Conservation (phyloP, 2,113 vertebrate species). For the Oncorhynchus keta region DNA sequence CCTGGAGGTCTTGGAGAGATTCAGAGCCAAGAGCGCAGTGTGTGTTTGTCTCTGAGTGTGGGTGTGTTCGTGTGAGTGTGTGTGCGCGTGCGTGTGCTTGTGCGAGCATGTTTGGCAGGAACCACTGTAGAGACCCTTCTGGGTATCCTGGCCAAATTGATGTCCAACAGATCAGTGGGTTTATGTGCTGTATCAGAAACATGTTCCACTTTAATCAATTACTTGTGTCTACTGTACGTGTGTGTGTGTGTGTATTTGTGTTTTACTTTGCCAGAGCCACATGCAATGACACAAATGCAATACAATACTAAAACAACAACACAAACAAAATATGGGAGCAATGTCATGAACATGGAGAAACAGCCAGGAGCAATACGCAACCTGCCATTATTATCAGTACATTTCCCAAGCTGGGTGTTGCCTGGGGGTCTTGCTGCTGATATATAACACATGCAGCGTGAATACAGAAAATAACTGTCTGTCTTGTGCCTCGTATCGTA, state of each 20-base stretch:
- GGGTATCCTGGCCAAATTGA: conserved; percentile 24
- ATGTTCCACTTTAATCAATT: conserved; percentile 13
- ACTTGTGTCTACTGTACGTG: background rate
- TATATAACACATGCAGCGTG: background rate
- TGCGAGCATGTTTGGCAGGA: conserved; percentile 5
- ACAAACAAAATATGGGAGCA: too few relatives aligned
- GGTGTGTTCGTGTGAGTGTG: background rate
- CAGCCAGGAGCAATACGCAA: background rate
- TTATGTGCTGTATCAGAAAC: conserved; percentile 23
- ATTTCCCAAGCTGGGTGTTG: background rate
- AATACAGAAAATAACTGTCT: background rate
- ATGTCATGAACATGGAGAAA: too few relatives aligned
- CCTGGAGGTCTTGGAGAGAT: background rate
- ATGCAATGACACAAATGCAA: background rate
- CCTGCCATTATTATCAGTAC: background rate
- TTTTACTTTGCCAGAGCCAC: background rate
- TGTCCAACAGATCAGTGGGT: conserved; percentile 23
- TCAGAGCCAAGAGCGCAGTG: background rate
- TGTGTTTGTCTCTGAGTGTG: background rate
- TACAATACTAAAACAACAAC: too few relatives aligned
- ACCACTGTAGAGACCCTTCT: conserved; percentile 10
- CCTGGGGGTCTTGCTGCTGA: background rate
- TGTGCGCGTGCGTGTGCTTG: background rate
- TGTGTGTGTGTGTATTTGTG: background rate
- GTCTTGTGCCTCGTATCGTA: background rate